These are phyloP conservation scores for Ascaphus truei DNA, from an alignment of 2,113 vertebrate genomes.

Conservation along the genomic window DNA sequence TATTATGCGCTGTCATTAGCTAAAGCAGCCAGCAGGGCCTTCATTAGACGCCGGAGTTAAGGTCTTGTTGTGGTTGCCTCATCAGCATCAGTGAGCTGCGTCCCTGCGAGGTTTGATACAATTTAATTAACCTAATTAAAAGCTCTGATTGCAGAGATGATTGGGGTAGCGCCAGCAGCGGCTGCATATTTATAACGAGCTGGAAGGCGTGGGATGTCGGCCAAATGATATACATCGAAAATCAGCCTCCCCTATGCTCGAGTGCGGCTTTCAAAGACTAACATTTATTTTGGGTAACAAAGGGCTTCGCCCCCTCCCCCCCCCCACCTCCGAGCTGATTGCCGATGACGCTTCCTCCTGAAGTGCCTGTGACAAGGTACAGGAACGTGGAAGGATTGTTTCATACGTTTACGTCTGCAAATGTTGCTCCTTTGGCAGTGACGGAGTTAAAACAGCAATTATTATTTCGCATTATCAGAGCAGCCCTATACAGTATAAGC, in stretches of 20 bases:
- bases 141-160: constrained; percentile 99
- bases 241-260: constrained; percentile 64
- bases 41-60: constrained; percentile 71
- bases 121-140: constrained; percentile 99
- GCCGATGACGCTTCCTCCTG: no score
- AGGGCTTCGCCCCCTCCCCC: constrained; percentile 22
- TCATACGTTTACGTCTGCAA: no score
- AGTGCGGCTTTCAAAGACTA: constrained; percentile 65
- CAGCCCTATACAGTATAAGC: no score
- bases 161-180: constrained; percentile 92
- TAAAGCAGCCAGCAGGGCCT: constrained; percentile 66
- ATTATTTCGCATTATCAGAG: no score
- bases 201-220: constrained; percentile 90
- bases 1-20: constrained; percentile 70
- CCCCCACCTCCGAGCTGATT: no score
- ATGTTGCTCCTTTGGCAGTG: no score
- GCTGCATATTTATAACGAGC: constrained; percentile 89
- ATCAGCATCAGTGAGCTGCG: constrained; percentile 91
- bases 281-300: constrained; percentile 78
- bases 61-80: constrained; percentile 91
- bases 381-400: no score
- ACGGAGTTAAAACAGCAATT: no score
- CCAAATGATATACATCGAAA: constrained; percentile 92
- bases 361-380: no score
- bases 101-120: constrained; percentile 99